Base-by-base conservation (phyloP, 1,140 invertebrate genomes). In the Drosophila leontia region DNA sequence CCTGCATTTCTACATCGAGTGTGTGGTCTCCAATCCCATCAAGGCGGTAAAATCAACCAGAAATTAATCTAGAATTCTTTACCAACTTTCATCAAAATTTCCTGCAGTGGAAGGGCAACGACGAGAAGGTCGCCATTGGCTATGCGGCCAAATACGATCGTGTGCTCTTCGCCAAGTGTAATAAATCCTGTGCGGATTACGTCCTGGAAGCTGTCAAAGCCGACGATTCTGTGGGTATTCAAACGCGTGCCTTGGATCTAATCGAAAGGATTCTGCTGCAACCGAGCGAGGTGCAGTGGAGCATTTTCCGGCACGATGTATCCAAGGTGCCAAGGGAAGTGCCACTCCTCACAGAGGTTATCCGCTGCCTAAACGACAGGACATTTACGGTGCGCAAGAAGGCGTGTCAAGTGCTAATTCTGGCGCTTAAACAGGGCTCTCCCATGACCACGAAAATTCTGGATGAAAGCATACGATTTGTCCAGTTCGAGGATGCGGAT, bases 91-190 rank as follows among this genome's bases (percentile, higher is more conserved):
- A 11, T 15, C 0, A 3, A 41, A 50, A 41, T 48, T 7, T 34
- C 7, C 57, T 65, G 15, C 13, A 91, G 79, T 92, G 91, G 91
- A 92, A 91, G 56, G 50, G 11, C 3, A 69, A 51, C 0, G 88
- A 92, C 47, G 82, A 78, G 13, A 87, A 85, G 61, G 76, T 92
- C 1, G 86, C 90, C 19, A 76, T 93, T 47, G 86, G 80, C 15
- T 92, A 91, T 76, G 92, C 91, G 6, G 92, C 91, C 37, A 92
- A 93, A 72, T 93, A 93, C 47, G 92, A 93, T 76, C 76, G 91
- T 13, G 84, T 80, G 13, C 83, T 93, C 3, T 92, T 75, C 51
- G 78, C 81, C 15, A 92, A 91, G 23, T 93, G 92, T 42, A 92
- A 92, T 34, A 82, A 91, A 59, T 92, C 91, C 0, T 78, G 90